Evolutionary conservation across 2,113 vertebrate species (phyloP).

Genomic region (Syrmaticus mikado): DNA sequence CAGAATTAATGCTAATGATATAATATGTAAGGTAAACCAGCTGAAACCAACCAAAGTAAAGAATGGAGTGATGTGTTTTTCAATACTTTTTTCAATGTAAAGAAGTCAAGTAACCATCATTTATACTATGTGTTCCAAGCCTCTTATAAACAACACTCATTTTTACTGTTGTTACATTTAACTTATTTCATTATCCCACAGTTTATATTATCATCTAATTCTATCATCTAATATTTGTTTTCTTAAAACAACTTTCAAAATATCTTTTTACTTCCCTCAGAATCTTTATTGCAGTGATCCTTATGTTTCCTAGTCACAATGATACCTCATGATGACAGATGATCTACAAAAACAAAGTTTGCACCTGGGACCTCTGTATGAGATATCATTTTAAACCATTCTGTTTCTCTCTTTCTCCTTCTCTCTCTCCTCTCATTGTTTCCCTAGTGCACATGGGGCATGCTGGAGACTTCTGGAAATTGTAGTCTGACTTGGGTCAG

Average conservation of each 20-base stretch:
- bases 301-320: neutral
- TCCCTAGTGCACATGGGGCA: neutral
- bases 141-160: neutral
- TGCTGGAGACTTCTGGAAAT: no score
- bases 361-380: neutral
- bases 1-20: neutral
- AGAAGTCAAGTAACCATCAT: neutral
- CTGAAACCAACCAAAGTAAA: neutral
- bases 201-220: neutral
- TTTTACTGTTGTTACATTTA: neutral
- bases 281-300: neutral
- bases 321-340: neutral
- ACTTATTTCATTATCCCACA: neutral
- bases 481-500: no score
- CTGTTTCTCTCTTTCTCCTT: neutral
- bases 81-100: neutral
- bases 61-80: neutral
- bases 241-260: neutral
- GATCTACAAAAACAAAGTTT: neutral
- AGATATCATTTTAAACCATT: neutral
- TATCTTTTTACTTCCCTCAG: neutral
- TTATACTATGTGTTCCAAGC: neutral
- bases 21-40: neutral
- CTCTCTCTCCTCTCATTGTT: neutral
- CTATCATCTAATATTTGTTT: neutral